phyloP scores from a whole-genome alignment of 2,888 invertebrate species.

The Parnassius glacialis region DNA sequence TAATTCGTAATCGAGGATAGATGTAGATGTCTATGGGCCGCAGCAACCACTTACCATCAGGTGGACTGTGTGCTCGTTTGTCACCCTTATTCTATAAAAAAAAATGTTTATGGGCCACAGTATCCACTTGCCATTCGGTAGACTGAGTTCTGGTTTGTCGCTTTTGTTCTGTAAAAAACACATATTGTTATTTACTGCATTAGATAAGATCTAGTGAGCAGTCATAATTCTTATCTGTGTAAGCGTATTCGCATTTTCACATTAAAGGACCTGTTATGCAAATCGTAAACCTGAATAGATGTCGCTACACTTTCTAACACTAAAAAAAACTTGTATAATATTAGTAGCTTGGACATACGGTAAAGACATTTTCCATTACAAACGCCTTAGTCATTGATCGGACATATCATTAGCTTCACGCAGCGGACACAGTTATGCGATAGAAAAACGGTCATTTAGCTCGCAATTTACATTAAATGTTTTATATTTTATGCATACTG shows the following conservation, averaged over 20 bases:
- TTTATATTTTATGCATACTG: neutral
- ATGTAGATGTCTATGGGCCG: too few species aligned
- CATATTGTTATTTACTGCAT: too few species aligned
- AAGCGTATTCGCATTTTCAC: too few species aligned
- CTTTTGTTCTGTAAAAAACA: too few species aligned
- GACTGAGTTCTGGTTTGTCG: too few species aligned
- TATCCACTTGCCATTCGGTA: too few species aligned
- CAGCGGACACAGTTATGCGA: neutral
- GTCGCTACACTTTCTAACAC: conserved; percentile 7
- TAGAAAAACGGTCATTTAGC: conserved; percentile 34
- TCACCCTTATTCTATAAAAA: too few species aligned
- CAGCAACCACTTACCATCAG: too few species aligned
- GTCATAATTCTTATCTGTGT: neutral
- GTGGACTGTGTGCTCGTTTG: too few species aligned
- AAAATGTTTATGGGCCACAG: too few species aligned
- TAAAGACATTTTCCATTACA: conserved; percentile 8
- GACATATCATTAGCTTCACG: conserved; percentile 5
- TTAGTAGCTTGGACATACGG: neutral
- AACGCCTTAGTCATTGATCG: conserved; percentile 1
- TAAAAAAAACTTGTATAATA: conserved; percentile 2
- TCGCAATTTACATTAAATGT: conserved; percentile 8
- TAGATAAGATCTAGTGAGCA: neutral
- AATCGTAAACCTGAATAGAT: neutral
- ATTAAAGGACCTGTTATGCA: conserved; percentile 2
- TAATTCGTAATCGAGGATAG: too few species aligned